Conservation (phyloP, 2,797 vertebrate species). For the Enteromius viviparus region DNA sequence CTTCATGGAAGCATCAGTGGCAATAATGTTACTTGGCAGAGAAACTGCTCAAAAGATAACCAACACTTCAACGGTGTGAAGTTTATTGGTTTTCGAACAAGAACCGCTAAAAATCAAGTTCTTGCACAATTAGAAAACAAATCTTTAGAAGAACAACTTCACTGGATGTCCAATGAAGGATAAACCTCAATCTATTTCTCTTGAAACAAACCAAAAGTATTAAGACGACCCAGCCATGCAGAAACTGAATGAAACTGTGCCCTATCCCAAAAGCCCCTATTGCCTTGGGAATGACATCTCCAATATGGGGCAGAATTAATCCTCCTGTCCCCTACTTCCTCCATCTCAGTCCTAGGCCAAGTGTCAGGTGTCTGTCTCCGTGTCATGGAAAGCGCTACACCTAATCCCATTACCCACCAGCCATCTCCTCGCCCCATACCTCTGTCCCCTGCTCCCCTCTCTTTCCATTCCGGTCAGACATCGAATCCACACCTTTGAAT, state of each 20-base stretch:
- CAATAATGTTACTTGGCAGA: slow-evolving; percentile 4
- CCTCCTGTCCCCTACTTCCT: slow-evolving; percentile 57
- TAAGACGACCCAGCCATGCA: slow-evolving; percentile 92
- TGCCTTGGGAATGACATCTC: slow-evolving; percentile 81
- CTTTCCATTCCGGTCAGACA: slow-evolving; percentile 29
- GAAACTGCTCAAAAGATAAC: slow-evolving; percentile 15
- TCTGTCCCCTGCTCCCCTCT: neutral
- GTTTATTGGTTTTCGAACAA: neutral
- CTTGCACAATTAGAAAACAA: slow-evolving; percentile 36
- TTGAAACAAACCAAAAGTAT: slow-evolving; percentile 76
- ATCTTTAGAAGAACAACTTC: neutral
- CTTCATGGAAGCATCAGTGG: neutral
- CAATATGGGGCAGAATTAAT: slow-evolving; percentile 81
- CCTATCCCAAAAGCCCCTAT: slow-evolving; percentile 71
- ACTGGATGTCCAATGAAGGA: slow-evolving; percentile 29
- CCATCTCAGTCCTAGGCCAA: slow-evolving; percentile 76
- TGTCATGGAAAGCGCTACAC: slow-evolving; percentile 78
- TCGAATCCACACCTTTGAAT: slow-evolving; percentile 56
- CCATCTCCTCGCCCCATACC: slow-evolving; percentile 23
- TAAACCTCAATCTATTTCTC: slow-evolving; percentile 29
- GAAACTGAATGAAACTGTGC: slow-evolving; percentile 80
- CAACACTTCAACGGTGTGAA: neutral
- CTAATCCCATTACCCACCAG: slow-evolving; percentile 80
- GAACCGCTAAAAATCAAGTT: slow-evolving; percentile 12
- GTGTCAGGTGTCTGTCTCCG: slow-evolving; percentile 79